Base-by-base conservation (phyloP, 2,888 invertebrate species). In the Drosophila gaucha region DNA sequence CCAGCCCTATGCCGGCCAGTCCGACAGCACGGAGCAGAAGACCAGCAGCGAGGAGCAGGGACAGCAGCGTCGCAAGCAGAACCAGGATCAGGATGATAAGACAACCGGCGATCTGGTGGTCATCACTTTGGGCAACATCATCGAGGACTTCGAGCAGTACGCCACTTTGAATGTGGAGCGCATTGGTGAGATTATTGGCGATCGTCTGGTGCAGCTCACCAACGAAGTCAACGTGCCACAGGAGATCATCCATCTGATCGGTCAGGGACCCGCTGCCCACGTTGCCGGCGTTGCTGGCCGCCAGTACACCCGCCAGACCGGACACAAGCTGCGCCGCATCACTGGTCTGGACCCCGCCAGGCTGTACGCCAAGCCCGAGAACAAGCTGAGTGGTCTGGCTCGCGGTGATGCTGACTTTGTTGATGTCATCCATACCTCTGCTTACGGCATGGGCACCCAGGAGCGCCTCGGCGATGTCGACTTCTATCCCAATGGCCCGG, bases 361-460 rank as follows among this genome's bases (percentile, higher is more conserved):
- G 30, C 64, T 83, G 8, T 89, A 70, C 43, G 84, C 86, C 73
- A 83, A 75, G 24, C 56, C 86, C 30, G 74, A 80, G 28, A 57
- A 85, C 14, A 67, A 67, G 9, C 66, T 91, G 58, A 80, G 55
- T 39, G 90, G 90, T 5, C 51, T 91, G 20, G 73, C 89, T 14
- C 90, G 91, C 39, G 92, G 91, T 35, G 90, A 90, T 79, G 91
- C 92, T 10, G 86, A 90, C 30, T 90, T 91, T 30, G 90, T 92
- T 28, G 92, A 91, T 70, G 91, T 78, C 64, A 91, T 91, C 46
- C 91, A 91, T 59, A 86, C 91, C 8, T 89, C 91, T 1, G 84
- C 79, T 39, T 86, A 82, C 28, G 89, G 91, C 31, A 85, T 89
- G 80, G 90, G 90, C 28, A 89, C 82, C n/a, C 33, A 56, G 5